Percentiles rank a stretch among this genome's conserved stretches.
Conservation (phyloP, 2,888 invertebrate genomes). For the Nipponacmea schrenckii region DNA sequence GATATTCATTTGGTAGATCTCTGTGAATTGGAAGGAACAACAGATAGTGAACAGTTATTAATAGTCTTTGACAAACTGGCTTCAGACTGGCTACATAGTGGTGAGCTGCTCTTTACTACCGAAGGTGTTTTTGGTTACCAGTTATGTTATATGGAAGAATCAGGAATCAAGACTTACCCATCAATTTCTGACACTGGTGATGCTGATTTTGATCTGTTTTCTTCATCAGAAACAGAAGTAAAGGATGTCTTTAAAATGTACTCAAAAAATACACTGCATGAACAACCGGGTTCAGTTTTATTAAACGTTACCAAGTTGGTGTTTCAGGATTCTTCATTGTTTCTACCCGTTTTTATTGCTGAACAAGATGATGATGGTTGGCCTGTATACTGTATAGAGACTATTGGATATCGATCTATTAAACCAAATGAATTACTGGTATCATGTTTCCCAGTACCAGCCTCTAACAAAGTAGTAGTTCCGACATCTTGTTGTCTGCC, state of each 20-base stretch:
- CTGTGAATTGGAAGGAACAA: no score
- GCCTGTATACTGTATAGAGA: background rate
- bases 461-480: background rate
- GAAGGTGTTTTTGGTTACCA: background rate
- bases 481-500: background rate
- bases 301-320: background rate
- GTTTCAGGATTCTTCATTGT: background rate
- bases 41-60: no score
- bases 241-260: background rate
- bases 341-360: background rate
- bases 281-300: background rate
- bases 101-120: background rate
- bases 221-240: background rate
- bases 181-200: background rate
- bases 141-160: no score
- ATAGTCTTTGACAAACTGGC: no score
- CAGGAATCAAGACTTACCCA: no score
- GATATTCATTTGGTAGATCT: background rate
- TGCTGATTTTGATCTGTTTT: slow-evolving; percentile 2
- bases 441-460: background rate
- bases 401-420: background rate
- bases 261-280: background rate
- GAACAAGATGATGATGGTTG: background rate
- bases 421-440: background rate
- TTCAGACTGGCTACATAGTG: background rate